Evolutionary conservation across 2,888 invertebrate species (phyloP), one percentile per base, ranked within the genome.

Genomic region (Gymnocheta viridis): DNA sequence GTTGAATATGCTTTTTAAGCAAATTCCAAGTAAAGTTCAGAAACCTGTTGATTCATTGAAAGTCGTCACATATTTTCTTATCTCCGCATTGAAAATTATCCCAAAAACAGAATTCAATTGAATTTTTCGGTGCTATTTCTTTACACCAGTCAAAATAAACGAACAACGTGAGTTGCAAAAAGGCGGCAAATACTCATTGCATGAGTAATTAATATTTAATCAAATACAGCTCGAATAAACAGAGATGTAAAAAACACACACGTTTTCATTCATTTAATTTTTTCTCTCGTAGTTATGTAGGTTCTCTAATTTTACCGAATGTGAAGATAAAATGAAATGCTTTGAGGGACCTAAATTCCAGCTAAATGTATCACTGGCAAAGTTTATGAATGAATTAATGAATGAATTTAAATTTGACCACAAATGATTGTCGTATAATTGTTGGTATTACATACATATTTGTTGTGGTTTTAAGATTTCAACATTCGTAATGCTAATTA

Each of bases 201-300:
- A 81, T 78, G 84, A 84, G 77, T 84, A 84, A 84, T 84, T 84
- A 77, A 64, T 10, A 51, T 49, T 41, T 14, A 77, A 49, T 24
- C 27, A 29, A 27, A 64, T n/a, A 56, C 22, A 38, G 51, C 29
- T 41, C 9, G n/a, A 32, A n/a, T n/a, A n/a, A n/a, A n/a, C n/a
- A n/a, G n/a, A n/a, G n/a, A n/a, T n/a, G n/a, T n/a, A n/a, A n/a
- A n/a, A n/a, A n/a, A 49, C 14, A n/a, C 7, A 56, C n/a, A 54
- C 27, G 29, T 47, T 12, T 72, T 58, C 41, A 38, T 77, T 62
- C 51, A 27, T 67, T 74, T n/a, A 27, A 49, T 47, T 62, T 27
- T n/a, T 7, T 7, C 24, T 47, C 24, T 67, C 29, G 4, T 66
- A 72, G n/a, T n/a, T n/a, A n/a, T n/a, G n/a, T n/a, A n/a, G n/a